Evolutionary conservation across 1,140 invertebrate genomes (phyloP).

Genomic region (Doryteuthis pealeii): DNA sequence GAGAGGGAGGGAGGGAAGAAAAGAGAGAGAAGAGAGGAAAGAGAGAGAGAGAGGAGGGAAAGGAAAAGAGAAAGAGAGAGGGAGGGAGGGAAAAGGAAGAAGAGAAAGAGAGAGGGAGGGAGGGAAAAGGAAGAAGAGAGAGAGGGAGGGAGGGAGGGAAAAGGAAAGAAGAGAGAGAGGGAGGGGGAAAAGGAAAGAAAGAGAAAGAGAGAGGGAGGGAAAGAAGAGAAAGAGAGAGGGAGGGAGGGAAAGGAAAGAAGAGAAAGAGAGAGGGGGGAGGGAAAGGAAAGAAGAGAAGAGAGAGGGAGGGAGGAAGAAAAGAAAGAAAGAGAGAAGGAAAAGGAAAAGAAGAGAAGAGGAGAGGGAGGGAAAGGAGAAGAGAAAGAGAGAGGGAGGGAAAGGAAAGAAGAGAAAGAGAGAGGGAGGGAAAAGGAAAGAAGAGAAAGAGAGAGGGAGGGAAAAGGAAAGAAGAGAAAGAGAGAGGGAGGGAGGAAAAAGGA

Average conservation of each 20-base stretch:
- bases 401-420: too few species aligned
- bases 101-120: background rate
- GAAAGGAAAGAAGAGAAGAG: too few species aligned
- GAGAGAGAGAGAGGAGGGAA: background rate
- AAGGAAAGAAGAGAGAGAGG: background rate
- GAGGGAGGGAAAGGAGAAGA: too few species aligned
- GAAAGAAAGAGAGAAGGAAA: too few species aligned
- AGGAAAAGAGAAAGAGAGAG: background rate
- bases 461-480: too few species aligned
- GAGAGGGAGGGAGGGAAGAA: background rate
- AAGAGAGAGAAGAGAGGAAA: background rate
- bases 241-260: background rate
- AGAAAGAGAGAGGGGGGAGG: too few species aligned
- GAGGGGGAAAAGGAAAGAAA: background rate
- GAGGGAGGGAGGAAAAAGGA: too few species aligned
- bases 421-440: too few species aligned
- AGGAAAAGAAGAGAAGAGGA: too few species aligned
- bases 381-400: too few species aligned
- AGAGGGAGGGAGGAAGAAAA: too few species aligned
- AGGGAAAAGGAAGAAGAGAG: background rate
- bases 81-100: background rate
- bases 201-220: background rate
- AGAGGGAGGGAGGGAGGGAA: background rate
- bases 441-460: too few species aligned
- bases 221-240: background rate